Evolutionary conservation across 2,797 vertebrate species (phyloP), one percentile per base, ranked within the genome.

Genomic region (Neostethus bicornis): DNA sequence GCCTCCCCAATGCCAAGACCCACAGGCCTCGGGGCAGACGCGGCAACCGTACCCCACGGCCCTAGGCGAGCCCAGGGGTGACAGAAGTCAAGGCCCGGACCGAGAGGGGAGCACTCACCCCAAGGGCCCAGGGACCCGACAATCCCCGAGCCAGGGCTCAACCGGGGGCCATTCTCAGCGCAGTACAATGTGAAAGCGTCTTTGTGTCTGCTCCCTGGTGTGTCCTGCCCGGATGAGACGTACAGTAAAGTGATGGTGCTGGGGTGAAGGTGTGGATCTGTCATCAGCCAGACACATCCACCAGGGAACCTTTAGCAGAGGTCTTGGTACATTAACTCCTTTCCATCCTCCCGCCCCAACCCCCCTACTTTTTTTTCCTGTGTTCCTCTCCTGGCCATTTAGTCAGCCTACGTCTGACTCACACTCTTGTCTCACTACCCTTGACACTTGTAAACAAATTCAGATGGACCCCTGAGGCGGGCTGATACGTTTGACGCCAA

Each of bases 241-340:
- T 51, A 59, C 38, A 14, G 71, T 42, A 13, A 58, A 76, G 74
- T 59, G 73, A 75, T 51, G 56, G 72, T 23, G 70, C 47, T 0
- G 29, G 58, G 69, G 61, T 49, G 8, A 64, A 67, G 57, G 62
- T 76, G 78, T 28, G 41, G 68, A 65, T 78, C 79, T 52, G 73
- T 80, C 80, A 78, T 74, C 72, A 53, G 56, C 44, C 50, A 54
- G 64, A 74, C 59, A 39, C 39, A 26, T 48, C 43, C 80, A 61
- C 73, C 8, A n/a, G 71, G 78, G 78, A 72, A 70, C 53, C 73
- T 81, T 85, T 72, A 76, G 53, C 52, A 2, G 43, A 47, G 61
- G 46, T 46, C 43, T 43, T 3, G 21, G 51, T 49, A 64, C 83
- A 73, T 80, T 76, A 70, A 67, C 78, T 70, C 61, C 39, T 23